These are phyloP conservation scores for Stenolophus ochropezus DNA, from an alignment of 2,888 invertebrate genomes.

Conservation along the genomic window DNA sequence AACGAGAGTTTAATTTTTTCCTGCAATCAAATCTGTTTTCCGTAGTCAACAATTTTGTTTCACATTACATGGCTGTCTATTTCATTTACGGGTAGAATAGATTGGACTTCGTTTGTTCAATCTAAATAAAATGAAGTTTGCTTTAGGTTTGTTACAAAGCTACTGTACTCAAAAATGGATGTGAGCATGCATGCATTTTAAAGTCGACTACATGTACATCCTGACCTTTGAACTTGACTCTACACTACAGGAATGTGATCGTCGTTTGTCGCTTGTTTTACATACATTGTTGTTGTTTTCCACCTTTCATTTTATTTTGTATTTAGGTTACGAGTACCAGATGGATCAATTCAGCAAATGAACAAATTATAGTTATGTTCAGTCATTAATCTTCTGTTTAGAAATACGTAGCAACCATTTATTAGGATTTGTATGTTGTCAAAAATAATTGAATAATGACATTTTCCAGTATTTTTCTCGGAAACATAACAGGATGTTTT, in stretches of 20 bases:
- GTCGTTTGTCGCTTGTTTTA: background rate
- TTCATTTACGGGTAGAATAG: background rate
- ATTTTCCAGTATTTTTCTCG: conserved; percentile 13
- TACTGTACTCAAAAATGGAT: background rate
- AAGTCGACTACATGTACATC: background rate
- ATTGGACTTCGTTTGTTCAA: background rate
- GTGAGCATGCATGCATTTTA: background rate
- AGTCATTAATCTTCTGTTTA: conserved; percentile 27
- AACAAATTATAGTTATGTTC: conserved; percentile 25
- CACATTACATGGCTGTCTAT: background rate
- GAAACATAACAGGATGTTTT: conserved; percentile 6
- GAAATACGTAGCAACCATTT: conserved; percentile 29
- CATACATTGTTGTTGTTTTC: background rate
- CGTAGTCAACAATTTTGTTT: no score
- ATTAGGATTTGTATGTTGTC: conserved; percentile 22
- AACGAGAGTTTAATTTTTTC: no score
- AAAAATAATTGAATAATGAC: conserved; percentile 37
- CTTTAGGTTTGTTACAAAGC: background rate
- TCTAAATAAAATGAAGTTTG: background rate
- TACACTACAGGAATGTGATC: background rate
- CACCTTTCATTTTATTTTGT: background rate
- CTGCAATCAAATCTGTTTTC: no score
- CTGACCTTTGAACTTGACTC: conserved; percentile 22
- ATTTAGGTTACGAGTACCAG: background rate
- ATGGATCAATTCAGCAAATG: conserved; percentile 34